A percentile compares a stretch with the other conserved stretches of the same genome.
These are phyloP conservation scores for Lottia scabra DNA, from an alignment of 2,888 invertebrate species.

Conservation along the genomic window DNA sequence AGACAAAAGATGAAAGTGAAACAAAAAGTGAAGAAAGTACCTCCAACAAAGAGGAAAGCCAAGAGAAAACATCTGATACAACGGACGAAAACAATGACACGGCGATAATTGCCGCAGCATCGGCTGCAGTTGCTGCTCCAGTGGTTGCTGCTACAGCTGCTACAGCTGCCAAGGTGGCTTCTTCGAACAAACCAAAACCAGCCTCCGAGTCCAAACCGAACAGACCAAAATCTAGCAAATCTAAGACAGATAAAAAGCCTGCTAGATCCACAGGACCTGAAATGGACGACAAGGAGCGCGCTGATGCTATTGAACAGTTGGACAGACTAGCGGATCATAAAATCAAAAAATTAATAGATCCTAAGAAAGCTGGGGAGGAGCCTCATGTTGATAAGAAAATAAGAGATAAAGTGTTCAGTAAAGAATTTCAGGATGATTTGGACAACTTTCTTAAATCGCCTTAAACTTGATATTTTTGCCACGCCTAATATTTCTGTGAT, in stretches of 20 bases:
- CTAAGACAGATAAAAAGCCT: neutral
- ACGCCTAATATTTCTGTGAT: no score
- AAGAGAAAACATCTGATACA: neutral
- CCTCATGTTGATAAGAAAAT: conserved; percentile 17
- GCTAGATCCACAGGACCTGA: neutral
- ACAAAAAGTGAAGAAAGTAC: neutral
- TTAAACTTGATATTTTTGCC: neutral
- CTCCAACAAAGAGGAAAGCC: neutral
- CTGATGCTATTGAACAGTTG: conserved; percentile 19
- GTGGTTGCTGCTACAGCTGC: neutral
- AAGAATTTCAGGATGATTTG: conserved; percentile 28
- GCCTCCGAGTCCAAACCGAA: neutral
- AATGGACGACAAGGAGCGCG: conserved; percentile 8
- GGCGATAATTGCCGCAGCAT: neutral
- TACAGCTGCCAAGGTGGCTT: neutral
- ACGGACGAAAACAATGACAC: neutral
- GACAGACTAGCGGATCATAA: conserved; percentile 28
- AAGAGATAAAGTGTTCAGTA: conserved; percentile 22
- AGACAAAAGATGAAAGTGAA: neutral
- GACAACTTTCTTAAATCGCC: conserved; percentile 26
- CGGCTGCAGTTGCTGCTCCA: neutral
- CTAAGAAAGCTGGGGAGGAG: conserved; percentile 11
- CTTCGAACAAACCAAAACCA: neutral
- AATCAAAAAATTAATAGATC: conserved; percentile 21
- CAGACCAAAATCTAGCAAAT: neutral